Base-by-base conservation (phyloP, 2,888 invertebrate species). In the Leptopilina myrica region DNA sequence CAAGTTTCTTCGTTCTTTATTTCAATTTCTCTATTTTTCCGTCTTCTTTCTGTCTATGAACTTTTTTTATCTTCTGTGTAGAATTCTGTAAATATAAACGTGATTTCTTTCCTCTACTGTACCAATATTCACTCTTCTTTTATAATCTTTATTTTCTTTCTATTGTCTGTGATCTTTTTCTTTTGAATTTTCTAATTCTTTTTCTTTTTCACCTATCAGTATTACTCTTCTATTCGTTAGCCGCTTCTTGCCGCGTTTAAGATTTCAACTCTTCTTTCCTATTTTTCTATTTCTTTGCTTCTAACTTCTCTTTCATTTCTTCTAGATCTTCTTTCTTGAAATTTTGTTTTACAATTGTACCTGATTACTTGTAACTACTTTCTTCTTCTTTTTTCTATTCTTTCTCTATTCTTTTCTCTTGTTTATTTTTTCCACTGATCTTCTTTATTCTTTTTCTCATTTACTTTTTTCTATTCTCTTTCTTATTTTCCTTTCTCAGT, bases 301-400 rank as follows among this genome's bases (percentile, higher is more conserved):
- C 12, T 12, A 49, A 11, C 12, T 62, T 77, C 46, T 65, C 11
- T 64, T 62, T 76, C 43, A n/a, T 62, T 49, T 64, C 15, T 64
- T 20, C 43, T 15, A 43, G 12, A 11, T n/a, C 7, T 56, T 2
- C 56, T 73, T 9, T 64, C 6, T 64, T 20, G 11, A 33, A 73
- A 26, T 56, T 11, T 33, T 8, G 56, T 73, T 40, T 73, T 11
- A 73, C 73, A 56, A 73, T 56, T 59, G 73, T 73, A 73, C 73
- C 73, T 73, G 73, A 73, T 40, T 73, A 33, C 53, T 14, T 33
- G 79, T 82, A 80, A 80, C 80, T 78, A 76, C 64, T 59, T 12
- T 76, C 26, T 77, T 77, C 76, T 46, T 73, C 15, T 65, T 56
- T 12, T 69, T 65, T 14, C 8, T 76, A 12, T 64, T 7, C 64